A percentile compares a stretch with the other conserved stretches of the same genome.
These are phyloP conservation scores for Galagoides demidoff DNA, from an alignment of 2,797 vertebrate species.

Conservation along the genomic window DNA sequence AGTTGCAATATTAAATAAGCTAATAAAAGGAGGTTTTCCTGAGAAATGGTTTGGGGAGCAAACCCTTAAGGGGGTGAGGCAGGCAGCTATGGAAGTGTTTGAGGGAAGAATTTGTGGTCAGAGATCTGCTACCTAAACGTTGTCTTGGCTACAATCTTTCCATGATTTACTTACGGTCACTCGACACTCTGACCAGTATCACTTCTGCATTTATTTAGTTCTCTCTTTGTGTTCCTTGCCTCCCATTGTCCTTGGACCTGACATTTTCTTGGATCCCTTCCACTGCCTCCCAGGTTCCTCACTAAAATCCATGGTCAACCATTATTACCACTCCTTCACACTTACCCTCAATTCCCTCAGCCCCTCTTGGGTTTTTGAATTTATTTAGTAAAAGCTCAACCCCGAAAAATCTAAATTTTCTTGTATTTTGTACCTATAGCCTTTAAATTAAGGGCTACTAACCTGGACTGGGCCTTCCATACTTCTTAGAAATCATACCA, in stretches of 20 bases:
- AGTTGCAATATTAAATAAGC: background rate
- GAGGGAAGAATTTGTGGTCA: background rate
- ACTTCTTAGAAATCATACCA: background rate
- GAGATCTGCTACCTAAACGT: background rate
- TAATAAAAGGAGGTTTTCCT: background rate
- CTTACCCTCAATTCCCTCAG: background rate
- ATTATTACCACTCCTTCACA: background rate
- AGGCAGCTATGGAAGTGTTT: background rate
- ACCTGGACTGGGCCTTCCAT: background rate
- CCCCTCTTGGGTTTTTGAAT: background rate
- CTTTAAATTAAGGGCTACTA: background rate
- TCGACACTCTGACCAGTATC: background rate
- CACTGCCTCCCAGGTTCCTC: background rate
- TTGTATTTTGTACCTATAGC: background rate
- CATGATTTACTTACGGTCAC: background rate
- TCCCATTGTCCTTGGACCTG: background rate
- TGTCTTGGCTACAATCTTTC: background rate
- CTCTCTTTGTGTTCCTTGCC: background rate
- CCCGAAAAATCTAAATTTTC: background rate
- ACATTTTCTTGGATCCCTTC: background rate
- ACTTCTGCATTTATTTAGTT: background rate
- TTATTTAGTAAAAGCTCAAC: background rate
- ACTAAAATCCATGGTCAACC: background rate
- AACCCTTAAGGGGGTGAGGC: background rate
- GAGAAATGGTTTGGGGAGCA: background rate